Base-by-base conservation (phyloP, 2,113 vertebrate genomes). In the Saccopteryx leptura region DNA sequence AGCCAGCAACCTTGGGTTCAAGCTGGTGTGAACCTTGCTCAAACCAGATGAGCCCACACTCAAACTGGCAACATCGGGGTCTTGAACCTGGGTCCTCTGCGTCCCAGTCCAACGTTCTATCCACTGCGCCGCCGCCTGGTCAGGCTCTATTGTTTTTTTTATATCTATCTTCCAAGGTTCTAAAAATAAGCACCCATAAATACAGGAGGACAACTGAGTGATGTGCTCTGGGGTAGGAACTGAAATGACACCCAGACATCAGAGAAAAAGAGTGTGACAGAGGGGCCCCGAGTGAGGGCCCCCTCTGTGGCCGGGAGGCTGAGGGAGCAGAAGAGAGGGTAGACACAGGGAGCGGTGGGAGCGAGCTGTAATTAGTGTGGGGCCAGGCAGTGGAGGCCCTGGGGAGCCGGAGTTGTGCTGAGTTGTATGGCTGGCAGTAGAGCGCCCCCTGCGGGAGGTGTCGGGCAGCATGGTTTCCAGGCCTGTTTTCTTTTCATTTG, bases 401-500 rank as follows among this genome's bases (percentile, higher is more conserved):
- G n/a, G 5, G 26, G 24, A 50, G 65, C 68, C 79, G 2, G 54
- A 21, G 3, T 5, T 13, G 7, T 39, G 17, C 50, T 5, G 63
- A 26, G 23, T 9, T 8, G 0, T 0, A 4, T 1, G 54, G 52
- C 6, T 5, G 39, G 21, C 12, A 9, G 24, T 8, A 24, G 58
- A 21, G 46, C 8, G 24, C 26, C 17, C 0, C 0, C 28, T 10
- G 50, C 0, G 5, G 2, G 23, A n/a, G 58, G 23, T 9, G 11
- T 1, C 31, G 0, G 58, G 86, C 11, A 8, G 69, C 19, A 4
- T 13, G n/a, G 26, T 4, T 8, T 24, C 13, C 31, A 9, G 10
- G 1, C 24, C 15, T 12, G 24, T 33, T 71, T 9, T 31, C 69
- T 46, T 50, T 68, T 71, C 2, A 0, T 6, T 9, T 66, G 33